Base-by-base conservation (phyloP, 2,888 invertebrate species). In the Scaptomyza caliginosa region DNA sequence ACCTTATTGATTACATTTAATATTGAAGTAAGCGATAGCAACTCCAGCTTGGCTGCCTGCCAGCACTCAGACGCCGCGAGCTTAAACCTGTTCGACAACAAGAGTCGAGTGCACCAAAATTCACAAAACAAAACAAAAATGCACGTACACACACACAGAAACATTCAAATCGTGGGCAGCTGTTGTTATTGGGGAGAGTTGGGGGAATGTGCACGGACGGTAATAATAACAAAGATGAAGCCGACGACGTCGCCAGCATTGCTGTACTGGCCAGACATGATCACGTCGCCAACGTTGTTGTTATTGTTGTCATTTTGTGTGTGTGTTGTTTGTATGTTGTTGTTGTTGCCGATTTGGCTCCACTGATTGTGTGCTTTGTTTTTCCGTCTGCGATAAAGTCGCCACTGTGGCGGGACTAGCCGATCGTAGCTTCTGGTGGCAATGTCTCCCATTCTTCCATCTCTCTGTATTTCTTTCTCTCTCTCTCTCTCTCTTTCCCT, bases 1-100 rank as follows among this genome's bases (percentile, higher is more conserved):
- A 79, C 82, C 77, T 79, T 79, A 82, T 79, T 85, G 79, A 85
- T 82, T 85, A 82, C 85, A 80, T 85, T 83, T 71, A 82, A 82
- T 85, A 73, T 79, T 74, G 74, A 68, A 64, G 64, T 46, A 40
- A 42, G 28, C 60, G 34, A 54, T 19, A 28, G 48, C 58, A 48
- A 34, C 60, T 62, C 40, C 48, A 43, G 46, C n/a, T 39, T 23
- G 43, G 45, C 17, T 30, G 16, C 38, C 51, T 21, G 19, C 50
- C 36, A 38, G 24, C 49, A 10, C 21, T 43, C 59, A 69, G 55
- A 64, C 56, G 43, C 21, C 30, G 32, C 52, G 60, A 82, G 74
- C 71, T 72, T 79, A 85, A 82, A 82, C 82, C 82, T 82, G 85
- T 82, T 82, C 56, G 51, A 40, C 50, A 54, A 46, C 58, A 64